A percentile compares a stretch with the other conserved stretches of the same genome.
Conservation (phyloP, 2,113 vertebrate genomes). For the Sphyrna mokarran region DNA sequence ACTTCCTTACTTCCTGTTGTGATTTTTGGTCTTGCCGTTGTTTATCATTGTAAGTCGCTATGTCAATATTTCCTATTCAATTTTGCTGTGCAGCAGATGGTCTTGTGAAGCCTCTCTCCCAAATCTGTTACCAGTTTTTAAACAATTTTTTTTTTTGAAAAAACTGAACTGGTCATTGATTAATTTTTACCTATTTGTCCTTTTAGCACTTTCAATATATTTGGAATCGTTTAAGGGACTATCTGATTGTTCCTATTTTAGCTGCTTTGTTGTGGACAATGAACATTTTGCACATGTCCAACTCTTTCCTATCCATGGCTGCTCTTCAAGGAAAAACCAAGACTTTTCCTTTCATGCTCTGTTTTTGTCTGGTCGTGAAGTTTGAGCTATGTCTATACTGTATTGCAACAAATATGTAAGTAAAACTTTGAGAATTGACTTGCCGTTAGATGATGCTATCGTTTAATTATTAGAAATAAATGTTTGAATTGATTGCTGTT, state of each 20-base stretch:
- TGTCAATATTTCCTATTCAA: background rate
- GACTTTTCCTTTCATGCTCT: background rate
- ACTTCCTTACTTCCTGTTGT: background rate
- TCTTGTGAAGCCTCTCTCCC: background rate
- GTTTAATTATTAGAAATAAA: background rate
- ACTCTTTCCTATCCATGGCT: no score
- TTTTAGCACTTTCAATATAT: background rate
- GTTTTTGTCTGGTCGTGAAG: background rate
- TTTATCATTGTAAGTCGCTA: background rate
- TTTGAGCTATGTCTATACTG: background rate
- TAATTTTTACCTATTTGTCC: background rate
- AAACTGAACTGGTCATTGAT: background rate
- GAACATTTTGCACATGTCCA: background rate
- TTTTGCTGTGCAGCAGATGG: background rate
- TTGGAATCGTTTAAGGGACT: background rate
- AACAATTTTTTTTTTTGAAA: background rate
- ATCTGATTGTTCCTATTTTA: background rate
- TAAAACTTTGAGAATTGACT: background rate
- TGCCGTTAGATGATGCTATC: background rate
- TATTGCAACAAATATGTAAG: background rate
- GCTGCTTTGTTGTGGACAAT: background rate
- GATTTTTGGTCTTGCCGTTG: background rate
- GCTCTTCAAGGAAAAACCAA: background rate
- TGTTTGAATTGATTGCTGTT: background rate
- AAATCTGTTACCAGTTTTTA: background rate